Evolutionary conservation across 1,140 invertebrate species (phyloP).

Genomic region (Cepaea nemoralis): DNA sequence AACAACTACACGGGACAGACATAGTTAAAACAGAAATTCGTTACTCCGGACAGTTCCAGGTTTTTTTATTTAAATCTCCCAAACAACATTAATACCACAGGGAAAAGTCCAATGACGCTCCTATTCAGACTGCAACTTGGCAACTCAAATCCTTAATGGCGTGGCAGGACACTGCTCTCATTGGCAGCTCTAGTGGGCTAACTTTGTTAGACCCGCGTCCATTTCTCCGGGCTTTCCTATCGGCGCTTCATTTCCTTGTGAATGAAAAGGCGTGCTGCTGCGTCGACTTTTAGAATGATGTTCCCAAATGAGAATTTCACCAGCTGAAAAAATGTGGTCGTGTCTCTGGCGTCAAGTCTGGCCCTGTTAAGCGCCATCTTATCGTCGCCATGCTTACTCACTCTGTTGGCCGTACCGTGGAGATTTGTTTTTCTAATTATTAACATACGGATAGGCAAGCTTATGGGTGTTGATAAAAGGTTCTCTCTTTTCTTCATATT

Average conservation of each 20-base stretch:
- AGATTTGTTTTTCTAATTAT: too few species aligned
- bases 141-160: not conserved
- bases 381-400: too few species aligned
- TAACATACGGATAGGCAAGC: too few species aligned
- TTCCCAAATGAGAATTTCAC: not conserved
- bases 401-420: too few species aligned
- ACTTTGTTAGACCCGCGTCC: not conserved
- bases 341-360: too few species aligned
- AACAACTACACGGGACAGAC: too few species aligned
- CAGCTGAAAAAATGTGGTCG: too few species aligned
- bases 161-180: not conserved
- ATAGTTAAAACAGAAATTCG: too few species aligned
- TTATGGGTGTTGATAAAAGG: too few species aligned
- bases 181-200: not conserved
- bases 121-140: not conserved
- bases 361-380: too few species aligned
- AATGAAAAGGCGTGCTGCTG: not conserved
- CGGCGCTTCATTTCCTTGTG: conserved; percentile 22
- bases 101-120: not conserved
- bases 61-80: not conserved
- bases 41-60: too few species aligned
- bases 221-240: not conserved
- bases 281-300: not conserved
- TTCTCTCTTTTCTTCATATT: too few species aligned
- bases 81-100: not conserved